Percentiles rank a stretch among this genome's conserved stretches.
These are phyloP conservation scores for Spilogale gracilis DNA, from an alignment of 2,113 vertebrate species.

Conservation along the genomic window DNA sequence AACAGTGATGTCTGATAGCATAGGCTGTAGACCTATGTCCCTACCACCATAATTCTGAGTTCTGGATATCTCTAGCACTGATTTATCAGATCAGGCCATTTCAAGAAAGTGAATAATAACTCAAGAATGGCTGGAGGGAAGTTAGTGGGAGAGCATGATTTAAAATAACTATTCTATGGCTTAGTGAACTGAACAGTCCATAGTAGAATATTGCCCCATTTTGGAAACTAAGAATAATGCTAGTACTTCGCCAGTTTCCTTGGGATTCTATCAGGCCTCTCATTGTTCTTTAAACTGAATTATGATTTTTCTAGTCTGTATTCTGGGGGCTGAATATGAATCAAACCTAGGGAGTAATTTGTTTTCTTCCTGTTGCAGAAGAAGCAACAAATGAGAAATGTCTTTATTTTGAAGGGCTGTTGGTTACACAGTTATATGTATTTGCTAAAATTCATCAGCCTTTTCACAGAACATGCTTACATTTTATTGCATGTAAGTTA, in stretches of 20 bases:
- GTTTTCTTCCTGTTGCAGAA: conserved; percentile 27
- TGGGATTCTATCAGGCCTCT: neutral
- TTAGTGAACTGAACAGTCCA: neutral
- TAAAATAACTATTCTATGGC: conserved; percentile 1
- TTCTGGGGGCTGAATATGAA: conserved; percentile 4
- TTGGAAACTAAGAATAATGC: conserved; percentile 8
- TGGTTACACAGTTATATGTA: neutral
- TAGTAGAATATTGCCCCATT: neutral
- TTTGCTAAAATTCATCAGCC: conserved; percentile 35
- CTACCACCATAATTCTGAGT: neutral
- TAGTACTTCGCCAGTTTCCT: neutral
- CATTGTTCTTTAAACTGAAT: neutral
- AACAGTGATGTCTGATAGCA: neutral
- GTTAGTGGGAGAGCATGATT: neutral
- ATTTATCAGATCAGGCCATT: neutral
- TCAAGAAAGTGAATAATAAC: neutral
- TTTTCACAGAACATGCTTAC: conserved; percentile 13
- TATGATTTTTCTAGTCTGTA: conserved; percentile 12
- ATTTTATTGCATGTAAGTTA: conserved; percentile 26
- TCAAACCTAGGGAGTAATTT: neutral
- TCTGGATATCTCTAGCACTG: neutral
- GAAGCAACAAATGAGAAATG: conserved; percentile 1
- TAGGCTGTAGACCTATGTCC: neutral
- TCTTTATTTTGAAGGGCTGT: conserved; percentile 36
- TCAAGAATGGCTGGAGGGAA: neutral